phyloP scores from a whole-genome alignment of 2,113 vertebrate genomes.

The Oncorhynchus masou region DNA sequence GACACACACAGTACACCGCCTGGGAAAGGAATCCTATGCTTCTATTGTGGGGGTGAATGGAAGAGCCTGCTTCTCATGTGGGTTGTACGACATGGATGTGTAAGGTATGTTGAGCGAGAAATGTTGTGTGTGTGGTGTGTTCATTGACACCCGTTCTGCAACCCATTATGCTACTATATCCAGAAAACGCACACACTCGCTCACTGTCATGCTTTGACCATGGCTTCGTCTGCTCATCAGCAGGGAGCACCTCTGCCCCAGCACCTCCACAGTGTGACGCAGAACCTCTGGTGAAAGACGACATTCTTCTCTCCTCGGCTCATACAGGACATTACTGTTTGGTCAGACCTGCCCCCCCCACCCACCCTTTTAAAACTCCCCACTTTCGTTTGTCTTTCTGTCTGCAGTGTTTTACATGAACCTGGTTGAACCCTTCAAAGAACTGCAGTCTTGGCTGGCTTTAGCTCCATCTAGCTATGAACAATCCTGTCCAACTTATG shows the following conservation, averaged over 20 bases:
- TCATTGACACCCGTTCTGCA: no score
- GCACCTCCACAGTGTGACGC: constrained; percentile 21
- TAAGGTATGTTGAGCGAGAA: no score
- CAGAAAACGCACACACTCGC: no score
- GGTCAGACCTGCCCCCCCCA: constrained; percentile 55
- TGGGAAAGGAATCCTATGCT: no score
- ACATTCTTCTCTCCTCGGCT: constrained; percentile 53
- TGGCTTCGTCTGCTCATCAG: background rate
- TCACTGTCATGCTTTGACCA: no score
- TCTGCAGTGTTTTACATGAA: constrained; percentile 47
- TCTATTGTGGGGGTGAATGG: no score
- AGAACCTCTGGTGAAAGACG: constrained; percentile 47
- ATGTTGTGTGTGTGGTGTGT: no score
- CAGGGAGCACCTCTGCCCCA: constrained; percentile 6
- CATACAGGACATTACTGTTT: constrained; percentile 51
- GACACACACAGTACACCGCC: constrained; percentile 3
- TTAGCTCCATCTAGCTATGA: constrained; percentile 1
- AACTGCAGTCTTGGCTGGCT: constrained; percentile 7
- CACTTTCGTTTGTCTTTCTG: background rate
- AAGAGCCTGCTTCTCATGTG: no score
- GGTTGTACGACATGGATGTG: no score
- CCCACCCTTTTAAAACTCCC: constrained; percentile 48
- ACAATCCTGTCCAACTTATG: constrained; percentile 1
- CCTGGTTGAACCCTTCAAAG: constrained; percentile 33
- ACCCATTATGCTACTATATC: no score